Percentiles rank a stretch among this genome's conserved stretches.
Evolutionary conservation across 2,888 invertebrate species (phyloP).

Genomic region (Frankliniella intonsa): DNA sequence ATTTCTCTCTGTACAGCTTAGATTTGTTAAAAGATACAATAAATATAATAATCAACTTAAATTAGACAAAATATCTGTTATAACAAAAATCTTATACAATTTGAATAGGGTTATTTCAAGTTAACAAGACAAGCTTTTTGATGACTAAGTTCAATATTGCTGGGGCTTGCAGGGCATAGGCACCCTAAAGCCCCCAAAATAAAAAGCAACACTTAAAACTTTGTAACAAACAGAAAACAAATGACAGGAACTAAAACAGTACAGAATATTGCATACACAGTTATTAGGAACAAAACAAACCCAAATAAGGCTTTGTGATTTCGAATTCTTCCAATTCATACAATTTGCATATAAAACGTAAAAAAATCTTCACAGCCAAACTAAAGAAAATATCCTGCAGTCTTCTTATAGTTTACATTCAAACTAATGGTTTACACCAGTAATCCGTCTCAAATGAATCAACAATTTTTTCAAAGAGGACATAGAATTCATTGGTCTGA

Average conservation of each 20-base stretch:
- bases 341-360: conserved; percentile 24
- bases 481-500: conserved; percentile 17
- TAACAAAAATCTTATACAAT: conserved; percentile 25
- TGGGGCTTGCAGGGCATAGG: neutral
- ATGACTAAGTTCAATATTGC: conserved; percentile 27
- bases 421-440: conserved; percentile 13
- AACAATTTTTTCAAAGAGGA: conserved; percentile 21
- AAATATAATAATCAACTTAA: conserved; percentile 26
- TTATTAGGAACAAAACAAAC: conserved; percentile 25
- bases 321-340: neutral
- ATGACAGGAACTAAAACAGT: conserved; percentile 20
- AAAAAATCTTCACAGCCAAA: conserved; percentile 27
- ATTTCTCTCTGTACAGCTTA: conserved; percentile 26
- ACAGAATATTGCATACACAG: conserved; percentile 20
- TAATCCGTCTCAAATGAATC: neutral
- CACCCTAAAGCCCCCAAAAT: neutral
- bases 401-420: conserved; percentile 23
- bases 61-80: conserved; percentile 23
- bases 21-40: conserved; percentile 24
- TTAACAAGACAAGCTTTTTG: conserved; percentile 27
- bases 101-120: conserved; percentile 11
- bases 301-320: conserved; percentile 24
- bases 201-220: conserved; percentile 23
- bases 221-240: conserved; percentile 25
- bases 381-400: conserved; percentile 26